Base-by-base conservation (phyloP, 2,888 invertebrate species). In the Steinernema scapterisci region DNA sequence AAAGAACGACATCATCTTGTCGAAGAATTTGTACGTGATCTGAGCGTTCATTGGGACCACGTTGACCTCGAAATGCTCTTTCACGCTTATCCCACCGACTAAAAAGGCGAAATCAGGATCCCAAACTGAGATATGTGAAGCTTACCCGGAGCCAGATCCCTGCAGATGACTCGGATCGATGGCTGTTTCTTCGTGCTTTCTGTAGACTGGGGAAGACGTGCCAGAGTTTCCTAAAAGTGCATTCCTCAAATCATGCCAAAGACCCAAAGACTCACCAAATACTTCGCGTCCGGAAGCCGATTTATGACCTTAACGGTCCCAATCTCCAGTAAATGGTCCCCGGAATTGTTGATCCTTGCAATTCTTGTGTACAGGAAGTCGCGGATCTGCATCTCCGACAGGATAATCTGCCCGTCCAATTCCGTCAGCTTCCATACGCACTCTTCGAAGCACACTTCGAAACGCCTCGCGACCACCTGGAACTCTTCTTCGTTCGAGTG, bases 371-470 rank as follows among this genome's bases (percentile, higher is more conserved):
- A 95, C 91, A 97, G 90, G 89, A 99, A 99, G 88, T 96, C 97
- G 75, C 95, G 93, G 1, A 99, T 91, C 75, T 95, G 93, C 76
- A 97, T 91, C 90, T 99, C 97, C 0, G 97, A 95, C 80, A 99
- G 95, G 76, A 97, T 97, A 73, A 97, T 92, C 89, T 97, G 97
- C 0, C 99, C 99, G 89, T 99, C 97, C 0, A 93, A 93, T 88
- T 99, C 97, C 0, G 97, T 99, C 80, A 99, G 91, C 48, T 97
- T 89, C 99, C 99, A 99, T 86, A 95, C 93, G 3, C 97, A 97
- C 86, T 95, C 94, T 89, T 97, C 96, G 89, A 99, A 99, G 89
- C 95, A 97, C 85, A 99, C 97, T 78, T 83, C 81, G 73, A 81
- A 81, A 19, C 82, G 77, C 2, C 83, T 52, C 6, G 81, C 80